Evolutionary conservation across 2,113 vertebrate species (phyloP).

Genomic region (Suncus etruscus): DNA sequence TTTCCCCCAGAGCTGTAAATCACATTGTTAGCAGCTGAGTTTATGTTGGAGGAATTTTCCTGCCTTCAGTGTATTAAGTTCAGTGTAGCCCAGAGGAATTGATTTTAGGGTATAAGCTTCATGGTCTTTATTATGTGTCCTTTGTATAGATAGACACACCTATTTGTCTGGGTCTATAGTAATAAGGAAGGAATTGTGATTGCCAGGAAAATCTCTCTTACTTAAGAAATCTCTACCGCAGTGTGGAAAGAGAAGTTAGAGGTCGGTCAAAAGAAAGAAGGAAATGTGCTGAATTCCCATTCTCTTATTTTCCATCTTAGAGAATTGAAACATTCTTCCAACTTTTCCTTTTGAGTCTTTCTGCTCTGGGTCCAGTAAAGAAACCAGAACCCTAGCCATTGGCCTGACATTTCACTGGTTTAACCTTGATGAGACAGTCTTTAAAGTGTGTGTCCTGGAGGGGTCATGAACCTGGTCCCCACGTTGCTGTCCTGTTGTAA

Average conservation of each 20-base stretch:
- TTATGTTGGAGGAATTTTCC: background rate
- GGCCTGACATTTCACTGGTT: conserved; percentile 7
- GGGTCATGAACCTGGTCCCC: background rate
- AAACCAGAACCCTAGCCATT: conserved; percentile 21
- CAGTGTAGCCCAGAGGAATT: background rate
- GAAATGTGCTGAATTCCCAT: background rate
- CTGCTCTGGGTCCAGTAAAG: background rate
- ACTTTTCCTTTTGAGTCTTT: conserved; percentile 8
- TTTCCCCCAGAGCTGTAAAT: background rate
- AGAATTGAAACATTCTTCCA: background rate
- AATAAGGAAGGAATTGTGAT: background rate
- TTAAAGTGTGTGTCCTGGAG: conserved; percentile 19
- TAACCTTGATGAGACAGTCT: conserved; percentile 14
- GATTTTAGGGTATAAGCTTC: background rate
- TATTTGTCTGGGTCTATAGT: background rate
- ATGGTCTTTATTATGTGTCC: background rate
- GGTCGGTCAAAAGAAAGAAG: background rate
- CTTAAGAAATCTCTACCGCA: background rate
- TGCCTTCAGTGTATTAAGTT: conserved; percentile 14
- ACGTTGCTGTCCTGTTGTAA: background rate
- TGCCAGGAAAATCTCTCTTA: background rate
- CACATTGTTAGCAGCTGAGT: background rate
- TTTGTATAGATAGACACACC: background rate
- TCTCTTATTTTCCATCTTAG: background rate
- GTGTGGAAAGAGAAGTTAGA: conserved; percentile 1